These are phyloP conservation scores for Odobenus rosmarus DNA, from an alignment of 2,113 vertebrate species.

Conservation along the genomic window DNA sequence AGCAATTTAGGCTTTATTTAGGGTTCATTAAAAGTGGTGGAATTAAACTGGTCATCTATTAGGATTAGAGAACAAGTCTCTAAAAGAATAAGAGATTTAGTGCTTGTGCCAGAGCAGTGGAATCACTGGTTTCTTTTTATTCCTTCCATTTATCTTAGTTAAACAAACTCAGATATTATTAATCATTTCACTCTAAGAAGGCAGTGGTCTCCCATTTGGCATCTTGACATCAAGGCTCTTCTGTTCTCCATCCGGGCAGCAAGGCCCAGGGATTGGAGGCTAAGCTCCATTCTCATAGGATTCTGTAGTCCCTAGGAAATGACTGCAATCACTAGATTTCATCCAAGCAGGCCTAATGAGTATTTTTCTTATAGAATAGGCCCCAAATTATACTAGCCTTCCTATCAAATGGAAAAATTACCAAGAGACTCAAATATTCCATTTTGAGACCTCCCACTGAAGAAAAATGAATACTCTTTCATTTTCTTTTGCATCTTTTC, in stretches of 20 bases:
- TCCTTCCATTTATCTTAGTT: constrained; percentile 8
- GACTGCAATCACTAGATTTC: not conserved
- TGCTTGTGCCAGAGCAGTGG: not conserved
- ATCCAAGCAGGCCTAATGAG: not conserved
- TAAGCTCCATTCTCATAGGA: not conserved
- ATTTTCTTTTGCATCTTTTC: constrained; percentile 2
- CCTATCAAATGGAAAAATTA: not conserved
- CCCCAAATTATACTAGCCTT: not conserved
- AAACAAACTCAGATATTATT: not conserved
- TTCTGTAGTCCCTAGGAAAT: not conserved
- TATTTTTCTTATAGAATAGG: not conserved
- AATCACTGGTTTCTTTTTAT: constrained; percentile 6
- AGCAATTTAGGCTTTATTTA: not conserved
- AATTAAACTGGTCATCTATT: constrained; percentile 1
- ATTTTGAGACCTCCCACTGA: not conserved
- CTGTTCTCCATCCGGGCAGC: not conserved
- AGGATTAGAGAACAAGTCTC: not conserved
- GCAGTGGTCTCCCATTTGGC: not conserved
- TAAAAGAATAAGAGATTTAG: not conserved
- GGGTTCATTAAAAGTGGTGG: not conserved
- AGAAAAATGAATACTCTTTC: constrained; percentile 10
- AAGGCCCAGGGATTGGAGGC: not conserved
- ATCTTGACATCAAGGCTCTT: not conserved
- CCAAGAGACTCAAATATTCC: not conserved
- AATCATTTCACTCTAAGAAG: not conserved